Conservation (phyloP, 2,888 invertebrate species). For the Rhodophaea formosa region DNA sequence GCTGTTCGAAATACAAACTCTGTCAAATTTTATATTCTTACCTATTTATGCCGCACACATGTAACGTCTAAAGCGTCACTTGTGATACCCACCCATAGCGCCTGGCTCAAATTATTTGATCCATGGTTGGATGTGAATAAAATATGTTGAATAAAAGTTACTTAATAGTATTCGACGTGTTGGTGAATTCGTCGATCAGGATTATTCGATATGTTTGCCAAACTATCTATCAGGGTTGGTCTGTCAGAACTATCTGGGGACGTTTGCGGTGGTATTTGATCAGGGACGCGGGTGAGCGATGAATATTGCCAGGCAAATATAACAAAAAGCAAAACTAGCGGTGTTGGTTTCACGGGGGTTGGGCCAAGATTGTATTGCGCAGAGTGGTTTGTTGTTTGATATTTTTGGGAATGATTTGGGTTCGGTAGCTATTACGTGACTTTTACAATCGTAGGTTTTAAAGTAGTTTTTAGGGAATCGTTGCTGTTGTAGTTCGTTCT, state of each 20-base stretch:
- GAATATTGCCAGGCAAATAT: slow-evolving; percentile 81
- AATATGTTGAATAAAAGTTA: neutral
- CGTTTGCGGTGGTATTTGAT: slow-evolving; percentile 77
- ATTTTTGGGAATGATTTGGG: neutral
- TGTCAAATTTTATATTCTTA: too few relatives aligned
- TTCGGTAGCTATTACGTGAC: neutral
- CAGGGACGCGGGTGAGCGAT: slow-evolving; percentile 80
- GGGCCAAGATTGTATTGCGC: slow-evolving; percentile 42
- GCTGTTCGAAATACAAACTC: too few relatives aligned
- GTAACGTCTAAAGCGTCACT: too few relatives aligned
- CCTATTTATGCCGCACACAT: too few relatives aligned
- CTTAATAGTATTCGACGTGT: neutral
- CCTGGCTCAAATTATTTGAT: too few relatives aligned
- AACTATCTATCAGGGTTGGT: slow-evolving; percentile 74
- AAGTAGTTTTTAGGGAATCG: too few relatives aligned
- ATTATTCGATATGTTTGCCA: slow-evolving; percentile 56
- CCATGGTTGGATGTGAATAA: neutral
- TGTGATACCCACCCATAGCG: too few relatives aligned
- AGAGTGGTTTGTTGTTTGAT: slow-evolving; percentile 32
- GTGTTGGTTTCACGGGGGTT: slow-evolving; percentile 76
- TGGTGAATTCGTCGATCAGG: slow-evolving; percentile 42
- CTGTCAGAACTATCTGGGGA: slow-evolving; percentile 75
- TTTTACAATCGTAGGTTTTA: too few relatives aligned
- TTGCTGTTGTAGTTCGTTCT: too few relatives aligned
- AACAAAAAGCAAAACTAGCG: slow-evolving; percentile 79